Evolutionary conservation across 1,140 invertebrate genomes (phyloP).

Genomic region (Bombus haemorrhoidalis): DNA sequence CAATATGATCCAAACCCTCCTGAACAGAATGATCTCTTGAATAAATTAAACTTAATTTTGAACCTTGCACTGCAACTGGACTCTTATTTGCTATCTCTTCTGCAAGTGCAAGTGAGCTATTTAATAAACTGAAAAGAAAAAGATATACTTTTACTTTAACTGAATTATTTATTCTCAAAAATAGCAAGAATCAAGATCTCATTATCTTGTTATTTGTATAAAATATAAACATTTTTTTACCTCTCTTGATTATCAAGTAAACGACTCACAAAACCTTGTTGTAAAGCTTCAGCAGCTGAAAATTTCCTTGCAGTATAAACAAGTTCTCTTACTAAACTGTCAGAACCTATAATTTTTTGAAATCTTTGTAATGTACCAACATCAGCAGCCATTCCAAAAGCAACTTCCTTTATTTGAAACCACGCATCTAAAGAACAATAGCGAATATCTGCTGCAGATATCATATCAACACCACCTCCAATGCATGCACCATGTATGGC

Average conservation of each 20-base stretch:
- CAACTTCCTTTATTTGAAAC: slow-evolving; percentile 96
- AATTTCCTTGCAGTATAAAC: slow-evolving; percentile 94
- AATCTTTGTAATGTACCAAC: slow-evolving; percentile 96
- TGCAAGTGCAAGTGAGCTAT: slow-evolving; percentile 89
- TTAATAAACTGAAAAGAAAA: slow-evolving; percentile 85
- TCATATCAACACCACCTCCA: slow-evolving; percentile 94
- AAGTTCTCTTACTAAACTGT: slow-evolving; percentile 93
- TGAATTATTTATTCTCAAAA: slow-evolving; percentile 27
- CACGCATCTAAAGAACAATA: slow-evolving; percentile 95
- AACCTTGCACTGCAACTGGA: slow-evolving; percentile 96
- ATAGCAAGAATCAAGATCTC: slow-evolving; percentile 2
- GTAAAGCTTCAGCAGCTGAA: slow-evolving; percentile 89
- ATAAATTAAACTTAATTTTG: slow-evolving; percentile 93
- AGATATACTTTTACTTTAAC: slow-evolving; percentile 40
- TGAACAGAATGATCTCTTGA: slow-evolving; percentile 93
- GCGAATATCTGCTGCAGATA: slow-evolving; percentile 94
- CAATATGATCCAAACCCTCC: slow-evolving; percentile 94
- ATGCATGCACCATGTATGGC: slow-evolving; percentile 95
- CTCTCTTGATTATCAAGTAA: slow-evolving; percentile 88
- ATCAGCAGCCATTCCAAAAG: slow-evolving; percentile 95
- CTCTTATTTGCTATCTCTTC: slow-evolving; percentile 93
- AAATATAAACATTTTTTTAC: slow-evolving; percentile 76
- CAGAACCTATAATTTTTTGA: slow-evolving; percentile 95
- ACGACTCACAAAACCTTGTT: slow-evolving; percentile 89
- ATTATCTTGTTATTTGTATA: slow-evolving; percentile 8